Base-by-base conservation (phyloP, 2,113 vertebrate genomes). In the Haplochromis vanheusdeni region DNA sequence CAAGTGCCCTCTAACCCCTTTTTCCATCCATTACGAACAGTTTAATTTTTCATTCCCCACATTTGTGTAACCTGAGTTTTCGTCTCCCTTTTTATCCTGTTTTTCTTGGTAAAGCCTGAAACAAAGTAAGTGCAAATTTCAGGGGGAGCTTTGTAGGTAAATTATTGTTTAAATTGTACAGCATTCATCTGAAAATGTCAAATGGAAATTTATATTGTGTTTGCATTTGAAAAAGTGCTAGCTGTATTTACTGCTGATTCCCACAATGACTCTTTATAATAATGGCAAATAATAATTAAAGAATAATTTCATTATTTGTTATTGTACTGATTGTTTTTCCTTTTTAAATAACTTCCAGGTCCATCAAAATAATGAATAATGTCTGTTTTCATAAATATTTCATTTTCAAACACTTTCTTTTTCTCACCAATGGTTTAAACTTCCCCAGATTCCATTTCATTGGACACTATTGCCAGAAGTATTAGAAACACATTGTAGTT, bases 61-160 rank as follows among this genome's bases (percentile, higher is more conserved):
- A 7, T 65, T 82, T 81, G 87, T 85, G 33, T 86, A 86, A 93
- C 94, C 92, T 94, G 94, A 95, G 94, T 87, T 92, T 92, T 91
- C 14, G 8, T 87, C 87, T 94, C 86, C 84, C 84, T 88, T 92
- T 86, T 62, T 19, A 70, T 88, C 87, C 86, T 40, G n/a, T 47
- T 80, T 77, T 70, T 80, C n/a, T 45, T 4, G 55, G 21, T 54
- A 16, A 83, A 80, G 47, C 35, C 87, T 82, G 77, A 90, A 92
- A 91, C 86, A 87, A 80, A 81, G 14, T 19, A 37, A 86, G 84
- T 85, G 70, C 28, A 31, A 80, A 68, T 56, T 9, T 31, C 16
- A 49, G 14, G 58, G 51, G 28, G 26, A 49, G 8, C 6, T 17
- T 79, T 19, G 3, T 45, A 19, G 40, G 1, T 81, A 42, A 45